Evolutionary conservation across 2,797 vertebrate species (phyloP).

Genomic region (Valencia hispanica): DNA sequence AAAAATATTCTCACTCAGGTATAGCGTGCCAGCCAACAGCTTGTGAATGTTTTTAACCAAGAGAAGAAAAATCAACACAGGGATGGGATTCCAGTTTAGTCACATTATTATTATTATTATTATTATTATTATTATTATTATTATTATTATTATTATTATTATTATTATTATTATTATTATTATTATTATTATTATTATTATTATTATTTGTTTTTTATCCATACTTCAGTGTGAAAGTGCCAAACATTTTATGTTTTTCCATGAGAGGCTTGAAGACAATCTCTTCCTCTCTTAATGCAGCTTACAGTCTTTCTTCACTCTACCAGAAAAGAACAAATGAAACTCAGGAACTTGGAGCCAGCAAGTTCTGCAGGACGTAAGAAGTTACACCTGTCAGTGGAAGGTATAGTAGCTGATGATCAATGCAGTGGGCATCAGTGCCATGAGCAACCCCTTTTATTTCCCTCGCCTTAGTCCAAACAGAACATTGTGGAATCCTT

Average conservation of each 20-base stretch:
- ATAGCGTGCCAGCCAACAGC: conserved; percentile 99
- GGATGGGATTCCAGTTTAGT: conserved; percentile 76
- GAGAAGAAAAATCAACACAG: conserved; percentile 80
- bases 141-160: conserved; percentile 62
- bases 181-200: conserved; percentile 29
- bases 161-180: conserved; percentile 40
- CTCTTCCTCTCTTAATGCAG: conserved; percentile 88
- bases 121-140: conserved; percentile 61
- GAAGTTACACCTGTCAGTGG: conserved; percentile 80
- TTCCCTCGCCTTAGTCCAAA: conserved; percentile 64
- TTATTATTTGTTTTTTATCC: conserved; percentile 61
- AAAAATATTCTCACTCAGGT: conserved; percentile 99
- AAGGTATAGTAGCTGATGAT: conserved; percentile 80
- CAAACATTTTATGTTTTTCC: conserved; percentile 95
- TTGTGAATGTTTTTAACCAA: conserved; percentile 99
- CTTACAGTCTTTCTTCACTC: conserved; percentile 76
- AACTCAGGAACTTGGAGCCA: conserved; percentile 94
- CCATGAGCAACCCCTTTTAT: conserved; percentile 74
- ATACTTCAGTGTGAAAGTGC: conserved; percentile 89
- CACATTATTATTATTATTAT: conserved; percentile 63
- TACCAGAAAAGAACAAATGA: conserved; percentile 81
- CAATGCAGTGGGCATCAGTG: conserved; percentile 88
- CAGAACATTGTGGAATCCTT: conserved; percentile 77
- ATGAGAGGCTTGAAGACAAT: conserved; percentile 93
- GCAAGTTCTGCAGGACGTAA: conserved; percentile 78